These are phyloP conservation scores for Drosophila mimica DNA, from an alignment of 2,888 invertebrate species.

Conservation along the genomic window DNA sequence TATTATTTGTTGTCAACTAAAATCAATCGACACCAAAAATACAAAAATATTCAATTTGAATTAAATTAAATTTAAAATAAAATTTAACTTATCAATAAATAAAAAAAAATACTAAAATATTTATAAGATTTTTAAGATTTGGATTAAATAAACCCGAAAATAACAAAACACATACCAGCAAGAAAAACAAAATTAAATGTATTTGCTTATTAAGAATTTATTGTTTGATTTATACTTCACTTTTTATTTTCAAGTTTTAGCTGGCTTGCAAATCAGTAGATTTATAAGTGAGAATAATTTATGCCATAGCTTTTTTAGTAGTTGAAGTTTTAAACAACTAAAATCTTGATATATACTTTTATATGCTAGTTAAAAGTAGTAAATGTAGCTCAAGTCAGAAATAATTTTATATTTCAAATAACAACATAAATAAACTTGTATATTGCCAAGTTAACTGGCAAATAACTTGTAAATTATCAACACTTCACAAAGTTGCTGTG, in stretches of 20 bases:
- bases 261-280: background rate
- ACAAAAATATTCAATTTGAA: too few species aligned
- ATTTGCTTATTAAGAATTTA: background rate
- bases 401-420: background rate
- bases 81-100: too few species aligned
- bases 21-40: too few species aligned
- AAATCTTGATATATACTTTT: background rate
- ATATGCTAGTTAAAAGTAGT: background rate
- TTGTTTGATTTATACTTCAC: background rate
- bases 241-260: background rate
- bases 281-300: background rate
- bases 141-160: background rate
- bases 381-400: background rate
- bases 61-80: too few species aligned
- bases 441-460: background rate
- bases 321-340: background rate
- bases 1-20: too few species aligned
- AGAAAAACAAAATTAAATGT: background rate
- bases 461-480: background rate
- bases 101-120: too few species aligned
- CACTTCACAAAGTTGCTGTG: background rate
- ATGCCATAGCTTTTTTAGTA: background rate
- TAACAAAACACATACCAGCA: too few species aligned
- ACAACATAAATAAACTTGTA: background rate
- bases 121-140: background rate